phyloP scores from a whole-genome alignment of 2,797 vertebrate genomes.

The Myripristis murdjan region DNA sequence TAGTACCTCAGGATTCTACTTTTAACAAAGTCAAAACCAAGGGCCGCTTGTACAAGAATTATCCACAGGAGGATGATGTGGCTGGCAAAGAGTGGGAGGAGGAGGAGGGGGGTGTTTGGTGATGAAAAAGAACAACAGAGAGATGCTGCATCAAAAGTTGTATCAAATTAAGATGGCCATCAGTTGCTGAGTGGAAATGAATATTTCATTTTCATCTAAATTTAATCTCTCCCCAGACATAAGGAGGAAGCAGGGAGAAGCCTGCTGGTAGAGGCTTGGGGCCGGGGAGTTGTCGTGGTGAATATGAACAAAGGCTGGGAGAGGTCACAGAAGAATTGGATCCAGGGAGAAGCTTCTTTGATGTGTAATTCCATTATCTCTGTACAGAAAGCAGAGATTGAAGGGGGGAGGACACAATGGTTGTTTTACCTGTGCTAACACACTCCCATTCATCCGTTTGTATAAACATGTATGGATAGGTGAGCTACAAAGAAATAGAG shows the following conservation, averaged over 20 bases:
- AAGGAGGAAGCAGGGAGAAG: constrained; percentile 58
- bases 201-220: constrained; percentile 85
- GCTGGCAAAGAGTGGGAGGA: constrained; percentile 20
- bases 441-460: constrained; percentile 48
- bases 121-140: constrained; percentile 58
- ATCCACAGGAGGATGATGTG: constrained; percentile 43
- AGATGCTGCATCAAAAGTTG: constrained; percentile 67
- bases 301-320: constrained; percentile 77
- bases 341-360: constrained; percentile 68
- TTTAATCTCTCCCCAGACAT: constrained; percentile 75
- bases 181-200: constrained; percentile 77
- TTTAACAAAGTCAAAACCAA: constrained; percentile 60
- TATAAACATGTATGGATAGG: constrained; percentile 57
- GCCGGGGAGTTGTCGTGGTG: constrained; percentile 66
- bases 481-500: constrained; percentile 41
- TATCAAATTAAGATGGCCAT: constrained; percentile 79
- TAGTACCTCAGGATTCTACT: constrained; percentile 61
- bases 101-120: constrained; percentile 23
- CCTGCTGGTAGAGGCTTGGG: constrained; percentile 54
- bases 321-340: constrained; percentile 76
- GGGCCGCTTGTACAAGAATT: constrained; percentile 44
- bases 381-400: constrained; percentile 67
- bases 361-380: constrained; percentile 81
- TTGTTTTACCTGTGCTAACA: constrained; percentile 66
- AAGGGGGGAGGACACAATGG: constrained; percentile 51